Conservation (phyloP, 2,113 vertebrate species). For the Melanostigma gelatinosum region DNA sequence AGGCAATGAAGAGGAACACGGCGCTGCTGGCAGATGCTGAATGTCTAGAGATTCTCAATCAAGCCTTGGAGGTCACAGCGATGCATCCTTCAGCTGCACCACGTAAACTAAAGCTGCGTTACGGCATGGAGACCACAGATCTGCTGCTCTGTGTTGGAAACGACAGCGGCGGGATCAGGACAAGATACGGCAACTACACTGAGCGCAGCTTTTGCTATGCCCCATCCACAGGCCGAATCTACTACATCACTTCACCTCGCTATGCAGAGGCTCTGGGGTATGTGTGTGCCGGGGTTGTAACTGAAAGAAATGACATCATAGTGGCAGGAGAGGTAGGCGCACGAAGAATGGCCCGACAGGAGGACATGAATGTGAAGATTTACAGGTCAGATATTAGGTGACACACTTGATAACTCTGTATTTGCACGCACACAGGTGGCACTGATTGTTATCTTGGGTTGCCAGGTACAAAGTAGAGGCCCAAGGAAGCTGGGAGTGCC, state of each 20-base stretch:
- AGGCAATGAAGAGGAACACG: conserved; percentile 88
- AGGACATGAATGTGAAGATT: conserved; percentile 89
- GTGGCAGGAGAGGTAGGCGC: conserved; percentile 92
- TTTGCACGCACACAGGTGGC: not conserved
- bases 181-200: conserved; percentile 87
- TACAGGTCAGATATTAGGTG: conserved; percentile 85
- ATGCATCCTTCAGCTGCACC: conserved; percentile 82
- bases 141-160: conserved; percentile 95
- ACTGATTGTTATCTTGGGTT: conserved; percentile 35
- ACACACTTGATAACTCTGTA: not conserved
- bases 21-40: conserved; percentile 86
- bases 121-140: conserved; percentile 96
- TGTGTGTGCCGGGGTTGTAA: conserved; percentile 91
- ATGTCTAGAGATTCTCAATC: conserved; percentile 82
- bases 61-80: conserved; percentile 71
- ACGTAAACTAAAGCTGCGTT: conserved; percentile 87
- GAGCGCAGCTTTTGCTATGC: conserved; percentile 96
- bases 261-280: conserved; percentile 92
- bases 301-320: conserved; percentile 90
- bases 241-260: conserved; percentile 94
- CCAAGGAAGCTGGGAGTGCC: conserved; percentile 91
- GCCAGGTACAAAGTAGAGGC: conserved; percentile 90
- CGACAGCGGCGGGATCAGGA: conserved; percentile 90
- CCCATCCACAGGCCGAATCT: conserved; percentile 86
- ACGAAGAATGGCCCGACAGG: conserved; percentile 88